These are phyloP conservation scores for Boloria selene DNA, from an alignment of 2,888 invertebrate species.

Conservation along the genomic window DNA sequence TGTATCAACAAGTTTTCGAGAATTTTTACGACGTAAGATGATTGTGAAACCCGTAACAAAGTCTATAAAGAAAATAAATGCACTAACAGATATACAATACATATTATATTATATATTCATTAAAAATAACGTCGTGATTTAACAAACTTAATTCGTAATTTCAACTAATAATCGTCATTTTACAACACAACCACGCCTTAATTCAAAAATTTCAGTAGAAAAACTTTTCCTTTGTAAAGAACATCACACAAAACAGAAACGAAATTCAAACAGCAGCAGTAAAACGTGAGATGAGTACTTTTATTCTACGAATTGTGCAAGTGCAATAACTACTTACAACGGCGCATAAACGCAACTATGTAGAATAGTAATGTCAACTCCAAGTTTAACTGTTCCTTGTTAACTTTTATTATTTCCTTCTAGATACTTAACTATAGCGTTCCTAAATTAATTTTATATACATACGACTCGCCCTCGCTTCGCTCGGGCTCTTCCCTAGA, in stretches of 20 bases:
- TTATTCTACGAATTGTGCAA: conserved; percentile 9
- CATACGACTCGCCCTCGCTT: too few species aligned
- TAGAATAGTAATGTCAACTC: conserved; percentile 51
- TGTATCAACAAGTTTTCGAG: too few species aligned
- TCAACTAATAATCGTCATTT: too few species aligned
- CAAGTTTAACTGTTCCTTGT: conserved; percentile 38
- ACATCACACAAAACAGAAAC: conserved; percentile 1
- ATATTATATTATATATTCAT: too few species aligned
- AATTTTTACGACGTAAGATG: too few species aligned
- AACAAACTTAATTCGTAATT: too few species aligned
- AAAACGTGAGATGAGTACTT: conserved; percentile 15
- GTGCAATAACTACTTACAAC: conserved; percentile 20
- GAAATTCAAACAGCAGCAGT: not conserved
- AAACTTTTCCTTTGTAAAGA: not conserved
- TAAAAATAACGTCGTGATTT: too few species aligned
- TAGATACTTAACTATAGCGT: conserved; percentile 30
- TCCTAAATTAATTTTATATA: conserved; percentile 3
- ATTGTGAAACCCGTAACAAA: too few species aligned
- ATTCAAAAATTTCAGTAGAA: not conserved
- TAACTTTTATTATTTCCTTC: conserved; percentile 52
- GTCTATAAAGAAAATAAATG: too few species aligned
- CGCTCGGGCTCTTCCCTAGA: too few species aligned
- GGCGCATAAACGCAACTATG: conserved; percentile 48
- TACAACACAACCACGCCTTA: too few species aligned
- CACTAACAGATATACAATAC: too few species aligned